These are phyloP conservation scores for Volucella bombylans DNA, from an alignment of 2,888 invertebrate species.

Conservation along the genomic window DNA sequence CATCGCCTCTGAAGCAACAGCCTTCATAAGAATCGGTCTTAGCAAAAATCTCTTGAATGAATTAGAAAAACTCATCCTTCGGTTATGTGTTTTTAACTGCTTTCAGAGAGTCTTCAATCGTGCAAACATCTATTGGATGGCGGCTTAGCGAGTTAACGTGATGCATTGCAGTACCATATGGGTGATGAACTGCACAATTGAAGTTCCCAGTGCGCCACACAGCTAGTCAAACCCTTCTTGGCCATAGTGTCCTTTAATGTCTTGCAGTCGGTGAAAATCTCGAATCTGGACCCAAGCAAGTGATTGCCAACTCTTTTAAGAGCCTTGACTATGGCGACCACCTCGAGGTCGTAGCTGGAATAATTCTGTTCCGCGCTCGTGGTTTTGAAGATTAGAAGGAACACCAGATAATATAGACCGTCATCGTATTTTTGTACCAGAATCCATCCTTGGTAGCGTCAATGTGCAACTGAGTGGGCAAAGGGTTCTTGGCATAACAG, in stretches of 20 bases:
- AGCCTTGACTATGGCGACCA: constrained; percentile 75
- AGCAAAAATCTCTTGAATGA: no score
- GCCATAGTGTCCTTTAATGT: constrained; percentile 63
- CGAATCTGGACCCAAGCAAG: constrained; percentile 31
- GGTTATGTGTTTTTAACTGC: constrained; percentile 27
- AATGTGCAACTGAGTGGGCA: constrained; percentile 74
- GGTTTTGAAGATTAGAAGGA: constrained; percentile 56
- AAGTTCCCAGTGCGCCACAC: constrained; percentile 77
- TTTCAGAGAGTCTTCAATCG: constrained; percentile 25
- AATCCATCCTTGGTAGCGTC: constrained; percentile 60
- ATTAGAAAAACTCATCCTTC: constrained; percentile 39
- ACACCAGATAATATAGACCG: constrained; percentile 27
- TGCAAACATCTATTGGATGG: constrained; percentile 16
- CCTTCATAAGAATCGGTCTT: no score
- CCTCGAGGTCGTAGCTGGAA: constrained; percentile 62
- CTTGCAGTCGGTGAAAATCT: constrained; percentile 72
- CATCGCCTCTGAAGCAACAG: no score
- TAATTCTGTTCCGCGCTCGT: constrained; percentile 69
- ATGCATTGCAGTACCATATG: constrained; percentile 70
- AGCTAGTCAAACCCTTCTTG: constrained; percentile 69
- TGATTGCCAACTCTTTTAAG: constrained; percentile 38
- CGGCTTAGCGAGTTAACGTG: constrained; percentile 77
- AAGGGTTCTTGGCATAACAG: constrained; percentile 11
- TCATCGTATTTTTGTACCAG: constrained; percentile 35
- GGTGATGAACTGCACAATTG: neutral